Percentiles rank a stretch among this genome's conserved stretches.
Evolutionary conservation across 23 tunicate species (phyloP).

Genomic region (Trididemnum nubilum): DNA sequence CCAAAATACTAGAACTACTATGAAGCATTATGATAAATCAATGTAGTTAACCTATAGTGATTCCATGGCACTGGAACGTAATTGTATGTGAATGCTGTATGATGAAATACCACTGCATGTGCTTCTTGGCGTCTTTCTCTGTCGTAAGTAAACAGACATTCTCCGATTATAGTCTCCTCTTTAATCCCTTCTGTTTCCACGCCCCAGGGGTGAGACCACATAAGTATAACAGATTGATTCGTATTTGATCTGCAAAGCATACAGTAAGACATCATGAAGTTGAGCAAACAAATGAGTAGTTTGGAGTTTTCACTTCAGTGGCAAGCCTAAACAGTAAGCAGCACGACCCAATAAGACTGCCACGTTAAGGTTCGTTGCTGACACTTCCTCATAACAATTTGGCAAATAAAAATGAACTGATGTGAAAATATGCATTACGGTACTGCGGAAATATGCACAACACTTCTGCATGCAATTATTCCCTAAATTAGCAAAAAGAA

Average conservation of each 20-base stretch:
- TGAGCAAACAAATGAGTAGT: not conserved
- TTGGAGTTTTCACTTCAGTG: no score
- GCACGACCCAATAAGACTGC: no score
- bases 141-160: constrained; percentile 19
- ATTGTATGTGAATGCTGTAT: constrained; percentile 7
- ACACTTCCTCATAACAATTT: no score
- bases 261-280: not conserved
- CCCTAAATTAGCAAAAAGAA: no score
- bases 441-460: no score
- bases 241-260: not conserved
- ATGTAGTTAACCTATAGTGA: not conserved
- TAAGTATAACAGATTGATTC: not conserved
- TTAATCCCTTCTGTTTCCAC: not conserved
- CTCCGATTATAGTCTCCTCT: constrained; percentile 6
- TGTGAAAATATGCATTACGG: no score
- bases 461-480: no score
- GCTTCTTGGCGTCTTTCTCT: not conserved
- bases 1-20: no score
- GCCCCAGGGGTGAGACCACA: constrained; percentile 20
- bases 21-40: no score
- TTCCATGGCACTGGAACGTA: not conserved
- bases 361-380: no score
- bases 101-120: constrained; percentile 29
- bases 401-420: no score
- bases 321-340: no score